Base-by-base conservation (phyloP, 2,888 invertebrate genomes). In the Helleia helle region DNA sequence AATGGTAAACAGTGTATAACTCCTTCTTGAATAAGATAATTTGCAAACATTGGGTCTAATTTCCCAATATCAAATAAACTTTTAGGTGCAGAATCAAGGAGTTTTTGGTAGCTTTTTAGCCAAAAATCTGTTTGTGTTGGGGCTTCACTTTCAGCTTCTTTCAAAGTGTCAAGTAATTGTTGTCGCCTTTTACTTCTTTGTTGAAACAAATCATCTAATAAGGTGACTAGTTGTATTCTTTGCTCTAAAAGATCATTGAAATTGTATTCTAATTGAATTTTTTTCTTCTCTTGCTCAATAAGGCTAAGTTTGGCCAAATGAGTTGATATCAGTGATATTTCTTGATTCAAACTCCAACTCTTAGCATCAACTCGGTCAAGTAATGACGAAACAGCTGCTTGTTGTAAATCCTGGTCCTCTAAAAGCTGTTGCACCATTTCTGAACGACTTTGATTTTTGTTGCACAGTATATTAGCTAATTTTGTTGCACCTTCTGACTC, bases 51-150 rank as follows among this genome's bases (percentile, higher is more conserved):
- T 11, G 91, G 91, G 62, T 93, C 91, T 30, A 93, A 75, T 47
- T 85, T 87, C 46, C 88, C 87, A 40, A 89, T 81, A 58, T 88
- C 87, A 18, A 89, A 70, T 47, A 92, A 73, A 36, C 88, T 87
- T 55, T 86, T 87, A 14, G 95, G 94, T 51, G 91, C 88, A 17
- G 88, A 88, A 62, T 95, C 93, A 62, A 95, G 84, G 29, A 96
- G 72, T 51, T 90, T 88, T 68, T 96, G 95, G 68, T 94, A 96
- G 68, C 95, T 95, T 58, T 88, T 86, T 48, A 93, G 71, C 93
- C 93, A 93, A 65, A 91, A 93, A 59, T 90, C 89, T 52, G 86
- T 74, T 1, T 79, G 69, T 37, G 65, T 73, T 50, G 77, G 74
- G 44, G 73, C 81, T 50, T 85, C 77, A 51, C 51, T 77, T 69